Conservation (phyloP, 2,797 vertebrate genomes). For the Phrynocephalus vlangalii region DNA sequence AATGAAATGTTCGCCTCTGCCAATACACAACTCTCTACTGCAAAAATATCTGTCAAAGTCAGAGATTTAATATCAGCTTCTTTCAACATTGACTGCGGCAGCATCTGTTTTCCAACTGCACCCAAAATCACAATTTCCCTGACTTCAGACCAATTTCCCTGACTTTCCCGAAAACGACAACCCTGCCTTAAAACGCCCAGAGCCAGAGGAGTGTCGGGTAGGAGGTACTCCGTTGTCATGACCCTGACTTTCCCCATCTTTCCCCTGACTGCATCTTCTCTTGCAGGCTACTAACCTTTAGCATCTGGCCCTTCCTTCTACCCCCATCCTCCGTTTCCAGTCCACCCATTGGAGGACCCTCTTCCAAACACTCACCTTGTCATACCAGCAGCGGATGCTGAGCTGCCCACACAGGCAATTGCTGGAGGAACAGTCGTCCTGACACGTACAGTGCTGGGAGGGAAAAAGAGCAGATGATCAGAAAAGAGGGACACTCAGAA, state of each 20-base stretch:
- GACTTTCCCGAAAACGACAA: not conserved
- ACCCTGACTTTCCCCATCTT: not conserved
- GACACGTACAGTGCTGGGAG: slow-evolving; percentile 88
- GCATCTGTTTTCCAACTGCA: too few relatives aligned
- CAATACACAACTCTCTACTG: too few relatives aligned
- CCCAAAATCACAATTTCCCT: too few relatives aligned
- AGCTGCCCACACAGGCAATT: slow-evolving; percentile 96
- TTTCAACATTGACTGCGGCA: too few relatives aligned
- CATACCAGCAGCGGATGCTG: slow-evolving; percentile 97
- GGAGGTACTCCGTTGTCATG: not conserved
- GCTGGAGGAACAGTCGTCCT: slow-evolving; percentile 92
- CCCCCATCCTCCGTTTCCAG: too few relatives aligned
- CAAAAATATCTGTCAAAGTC: too few relatives aligned
- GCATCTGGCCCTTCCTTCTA: not conserved
- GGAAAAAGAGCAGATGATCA: not conserved
- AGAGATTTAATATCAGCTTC: too few relatives aligned
- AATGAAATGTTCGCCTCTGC: too few relatives aligned
- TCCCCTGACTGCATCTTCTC: too few relatives aligned
- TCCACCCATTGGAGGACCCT: too few relatives aligned
- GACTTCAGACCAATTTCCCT: too few relatives aligned
- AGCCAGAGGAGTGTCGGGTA: not conserved
- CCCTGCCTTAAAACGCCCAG: not conserved
- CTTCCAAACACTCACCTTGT: slow-evolving; percentile 82
- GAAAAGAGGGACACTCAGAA: too few relatives aligned
- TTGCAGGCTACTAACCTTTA: not conserved